Conservation (phyloP, 2,113 vertebrate genomes). For the Polypterus bichir region DNA sequence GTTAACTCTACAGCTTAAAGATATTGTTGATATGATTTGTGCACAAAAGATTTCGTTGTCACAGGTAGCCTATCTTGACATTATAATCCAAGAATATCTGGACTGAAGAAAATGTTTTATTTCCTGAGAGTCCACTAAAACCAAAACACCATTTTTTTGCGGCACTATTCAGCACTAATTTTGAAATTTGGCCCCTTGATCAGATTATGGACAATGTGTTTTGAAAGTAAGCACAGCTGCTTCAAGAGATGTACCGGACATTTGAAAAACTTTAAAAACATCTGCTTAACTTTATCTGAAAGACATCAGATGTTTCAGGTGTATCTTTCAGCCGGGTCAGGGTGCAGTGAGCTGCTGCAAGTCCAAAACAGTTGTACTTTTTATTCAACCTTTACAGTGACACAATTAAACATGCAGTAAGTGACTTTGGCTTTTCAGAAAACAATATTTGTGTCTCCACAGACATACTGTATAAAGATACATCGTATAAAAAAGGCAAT, state of each 20-base stretch:
- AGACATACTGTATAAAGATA: conserved; percentile 22
- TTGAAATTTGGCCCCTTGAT: conserved; percentile 27
- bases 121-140: conserved; percentile 15
- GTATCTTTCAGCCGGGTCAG: conserved; percentile 24
- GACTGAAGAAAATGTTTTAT: conserved; percentile 20
- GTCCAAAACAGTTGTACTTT: conserved; percentile 24
- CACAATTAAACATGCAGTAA: too few species aligned
- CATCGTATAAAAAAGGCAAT: conserved; percentile 16
- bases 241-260: conserved; percentile 26
- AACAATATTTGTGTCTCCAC: too few species aligned
- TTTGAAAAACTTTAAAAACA: conserved; percentile 29
- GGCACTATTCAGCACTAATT: conserved; percentile 19
- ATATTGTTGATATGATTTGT: conserved; percentile 26
- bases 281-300: conserved; percentile 23
- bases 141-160: conserved; percentile 20
- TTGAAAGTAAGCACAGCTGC: conserved; percentile 23
- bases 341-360: conserved; percentile 19
- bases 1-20: conserved; percentile 21
- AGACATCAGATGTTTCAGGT: conserved; percentile 26
- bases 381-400: neutral
- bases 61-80: conserved; percentile 24
- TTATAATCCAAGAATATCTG: conserved; percentile 26
- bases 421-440: too few species aligned
- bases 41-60: conserved; percentile 20
- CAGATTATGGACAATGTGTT: conserved; percentile 19